phyloP scores from a whole-genome alignment of 2,888 invertebrate species.

The Volucella zonaria region DNA sequence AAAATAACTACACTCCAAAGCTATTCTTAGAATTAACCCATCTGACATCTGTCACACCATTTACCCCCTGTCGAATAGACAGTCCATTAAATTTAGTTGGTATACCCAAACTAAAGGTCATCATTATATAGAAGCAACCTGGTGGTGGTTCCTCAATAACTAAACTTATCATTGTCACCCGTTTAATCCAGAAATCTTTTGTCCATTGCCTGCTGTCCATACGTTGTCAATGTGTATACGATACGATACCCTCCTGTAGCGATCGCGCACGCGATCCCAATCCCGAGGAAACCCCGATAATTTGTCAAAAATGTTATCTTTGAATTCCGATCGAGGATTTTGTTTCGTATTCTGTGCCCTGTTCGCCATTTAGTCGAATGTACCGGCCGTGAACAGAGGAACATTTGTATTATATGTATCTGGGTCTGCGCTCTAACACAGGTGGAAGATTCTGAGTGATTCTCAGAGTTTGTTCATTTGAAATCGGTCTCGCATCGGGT shows the following conservation, averaged over 20 bases:
- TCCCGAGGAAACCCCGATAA: conserved; percentile 73
- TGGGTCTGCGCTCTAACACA: conserved; percentile 64
- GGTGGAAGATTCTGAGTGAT: conserved; percentile 66
- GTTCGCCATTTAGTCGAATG: not conserved
- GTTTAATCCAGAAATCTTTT: conserved; percentile 52
- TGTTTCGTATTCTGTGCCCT: conserved; percentile 17
- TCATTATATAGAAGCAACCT: conserved; percentile 45
- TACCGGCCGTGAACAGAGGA: conserved; percentile 20
- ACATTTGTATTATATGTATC: conserved; percentile 49
- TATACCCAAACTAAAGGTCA: conserved; percentile 59
- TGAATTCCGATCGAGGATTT: conserved; percentile 66
- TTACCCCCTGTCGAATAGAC: conserved; percentile 63
- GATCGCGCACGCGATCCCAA: conserved; percentile 70
- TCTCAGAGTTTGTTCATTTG: conserved; percentile 65
- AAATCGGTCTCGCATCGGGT: conserved; percentile 70
- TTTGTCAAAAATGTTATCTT: conserved; percentile 72
- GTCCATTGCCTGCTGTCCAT: conserved; percentile 8
- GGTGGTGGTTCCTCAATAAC: conserved; percentile 47
- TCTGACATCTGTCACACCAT: conserved; percentile 41
- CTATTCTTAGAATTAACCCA: conserved; percentile 38
- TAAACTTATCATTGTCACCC: conserved; percentile 65
- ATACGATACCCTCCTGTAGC: conserved; percentile 41
- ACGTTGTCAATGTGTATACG: conserved; percentile 12
- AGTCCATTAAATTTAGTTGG: conserved; percentile 46
- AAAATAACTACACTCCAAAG: not conserved